Evolutionary conservation across 2,888 invertebrate genomes (phyloP).

Genomic region (Lasiommata megera): DNA sequence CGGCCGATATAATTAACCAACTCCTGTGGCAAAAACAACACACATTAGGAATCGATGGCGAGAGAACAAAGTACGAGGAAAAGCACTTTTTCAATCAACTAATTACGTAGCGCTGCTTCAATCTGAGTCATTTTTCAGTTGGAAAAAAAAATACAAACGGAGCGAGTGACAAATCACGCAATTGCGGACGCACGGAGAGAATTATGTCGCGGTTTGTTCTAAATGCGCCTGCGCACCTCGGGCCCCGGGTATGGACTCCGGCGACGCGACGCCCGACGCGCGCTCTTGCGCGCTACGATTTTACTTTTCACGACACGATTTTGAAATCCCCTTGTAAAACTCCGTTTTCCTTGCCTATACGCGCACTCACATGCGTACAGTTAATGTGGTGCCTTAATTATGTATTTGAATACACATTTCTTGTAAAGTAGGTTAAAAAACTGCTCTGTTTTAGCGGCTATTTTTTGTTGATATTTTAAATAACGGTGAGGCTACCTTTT

Average conservation of each 20-base stretch:
- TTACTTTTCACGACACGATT: no score
- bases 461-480: no score
- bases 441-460: no score
- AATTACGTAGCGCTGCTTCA: conserved; percentile 66
- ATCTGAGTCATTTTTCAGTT: conserved; percentile 68
- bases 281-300: no score
- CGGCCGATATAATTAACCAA: conserved; percentile 41
- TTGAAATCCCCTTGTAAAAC: no score
- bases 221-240: conserved; percentile 61
- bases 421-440: no score
- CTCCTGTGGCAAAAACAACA: conserved; percentile 47
- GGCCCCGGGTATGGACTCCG: not conserved
- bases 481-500: no score
- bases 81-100: conserved; percentile 70
- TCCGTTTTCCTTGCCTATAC: no score
- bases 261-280: not conserved
- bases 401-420: no score
- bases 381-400: no score
- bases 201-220: conserved; percentile 75
- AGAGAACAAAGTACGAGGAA: conserved; percentile 58
- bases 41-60: conserved; percentile 46
- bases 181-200: conserved; percentile 76
- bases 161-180: conserved; percentile 78
- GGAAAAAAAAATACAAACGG: conserved; percentile 53
- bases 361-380: no score